Evolutionary conservation across 2,888 invertebrate genomes (phyloP).

Genomic region (Plebejus melissa): DNA sequence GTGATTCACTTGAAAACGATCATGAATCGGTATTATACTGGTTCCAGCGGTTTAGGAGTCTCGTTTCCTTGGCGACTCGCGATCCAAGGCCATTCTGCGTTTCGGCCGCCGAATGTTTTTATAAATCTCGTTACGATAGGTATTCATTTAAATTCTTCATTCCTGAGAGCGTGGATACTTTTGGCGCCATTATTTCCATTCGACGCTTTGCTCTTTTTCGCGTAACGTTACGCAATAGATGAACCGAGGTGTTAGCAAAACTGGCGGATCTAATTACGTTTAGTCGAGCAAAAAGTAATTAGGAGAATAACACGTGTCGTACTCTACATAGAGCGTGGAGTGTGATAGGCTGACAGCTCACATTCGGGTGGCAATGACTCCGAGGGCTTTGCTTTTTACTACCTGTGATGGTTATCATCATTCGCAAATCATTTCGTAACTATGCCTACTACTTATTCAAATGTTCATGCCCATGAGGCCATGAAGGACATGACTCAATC

Average conservation of each 20-base stretch:
- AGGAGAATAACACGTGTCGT: conserved; percentile 2
- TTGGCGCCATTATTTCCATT: conserved; percentile 2
- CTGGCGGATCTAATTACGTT: conserved; percentile 7
- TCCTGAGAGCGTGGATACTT: background rate
- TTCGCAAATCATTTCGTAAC: conserved; percentile 12
- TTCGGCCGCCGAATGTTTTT: conserved; percentile 11
- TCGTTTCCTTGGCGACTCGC: conserved; percentile 31
- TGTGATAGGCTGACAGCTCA: background rate
- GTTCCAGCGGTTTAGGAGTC: conserved; percentile 30
- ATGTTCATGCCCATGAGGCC: background rate
- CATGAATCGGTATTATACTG: conserved; percentile 37
- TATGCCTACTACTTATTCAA: background rate
- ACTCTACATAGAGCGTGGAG: background rate
- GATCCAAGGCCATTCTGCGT: conserved; percentile 26
- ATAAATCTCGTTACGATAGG: conserved; percentile 5
- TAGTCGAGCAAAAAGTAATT: background rate
- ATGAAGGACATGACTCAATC: background rate
- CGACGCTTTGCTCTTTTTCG: background rate
- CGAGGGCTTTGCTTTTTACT: conserved; percentile 1
- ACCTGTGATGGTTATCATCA: background rate
- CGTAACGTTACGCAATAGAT: background rate
- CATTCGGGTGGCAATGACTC: conserved; percentile 1
- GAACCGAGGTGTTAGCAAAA: background rate
- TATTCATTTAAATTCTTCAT: background rate
- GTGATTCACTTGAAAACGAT: conserved; percentile 38